Evolutionary conservation across 2,113 vertebrate genomes (phyloP), one percentile per base, ranked within the genome.

Genomic region (Tupaia chinensis): DNA sequence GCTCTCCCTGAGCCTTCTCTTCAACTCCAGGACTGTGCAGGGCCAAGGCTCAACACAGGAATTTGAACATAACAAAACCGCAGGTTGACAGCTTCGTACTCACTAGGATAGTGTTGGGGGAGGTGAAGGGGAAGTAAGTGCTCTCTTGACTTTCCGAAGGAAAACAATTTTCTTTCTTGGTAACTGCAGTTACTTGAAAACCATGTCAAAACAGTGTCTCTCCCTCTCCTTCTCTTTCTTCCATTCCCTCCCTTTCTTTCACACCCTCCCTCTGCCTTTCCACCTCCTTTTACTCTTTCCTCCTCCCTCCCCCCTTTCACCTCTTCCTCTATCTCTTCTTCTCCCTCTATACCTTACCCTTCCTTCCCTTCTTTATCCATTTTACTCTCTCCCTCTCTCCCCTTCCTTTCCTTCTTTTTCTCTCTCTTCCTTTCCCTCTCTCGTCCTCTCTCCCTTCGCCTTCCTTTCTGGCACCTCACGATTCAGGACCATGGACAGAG

Each of bases 161-260:
- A 93, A 95, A 95, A 73, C 72, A 81, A 9, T 89, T 92, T 94
- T 95, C 92, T 94, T 93, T 78, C 87, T 84, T 84, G 80, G 65
- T 91, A 83, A 76, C 44, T 54, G 87, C 61, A 97, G 23, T 95
- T 93, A 88, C 79, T 68, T 65, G 83, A 66, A 95, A 88, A 70
- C 63, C 58, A 27, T 70, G 81, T 93, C 93, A 85, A 84, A 93
- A 82, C 34, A 92, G 78, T 8, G 11, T 69, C 65, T 61, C 27
- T 23, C 25, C 27, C 29, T 69, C 20, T 25, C 34, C 15, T 10
- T 53, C 2, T 4, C 5, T 34, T 34, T 54, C 7, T 2, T n/a
- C 5, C 16, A 4, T 10, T 34, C 32, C 23, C 70, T 19, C 13
- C 1, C 9, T 19, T 17, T 13, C 12, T 29, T 44, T 19, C 34